These are phyloP conservation scores for Nymphicus hollandicus DNA, from an alignment of 2,113 vertebrate species.

Conservation along the genomic window DNA sequence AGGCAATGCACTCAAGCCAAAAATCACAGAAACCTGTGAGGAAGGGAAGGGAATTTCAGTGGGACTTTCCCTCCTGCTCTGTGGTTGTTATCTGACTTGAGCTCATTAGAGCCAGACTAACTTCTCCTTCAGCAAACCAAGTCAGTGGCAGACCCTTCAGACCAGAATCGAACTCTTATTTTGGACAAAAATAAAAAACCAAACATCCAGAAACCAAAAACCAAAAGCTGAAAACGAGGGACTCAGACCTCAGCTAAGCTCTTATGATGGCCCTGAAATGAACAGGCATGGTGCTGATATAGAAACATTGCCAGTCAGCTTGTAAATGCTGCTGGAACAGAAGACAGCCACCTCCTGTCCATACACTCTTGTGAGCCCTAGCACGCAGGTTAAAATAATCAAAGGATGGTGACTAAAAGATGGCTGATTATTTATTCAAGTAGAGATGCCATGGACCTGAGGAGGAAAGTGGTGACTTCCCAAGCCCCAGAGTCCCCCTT, in stretches of 20 bases:
- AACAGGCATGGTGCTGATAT: not conserved
- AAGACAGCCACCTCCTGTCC: not conserved
- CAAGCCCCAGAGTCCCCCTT: not conserved
- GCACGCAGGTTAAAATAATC: not conserved
- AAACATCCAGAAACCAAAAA: not conserved
- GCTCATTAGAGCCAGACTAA: not conserved
- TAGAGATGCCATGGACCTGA: not conserved
- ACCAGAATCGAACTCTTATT: not conserved
- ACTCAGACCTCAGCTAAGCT: not conserved
- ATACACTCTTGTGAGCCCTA: fast-evolving
- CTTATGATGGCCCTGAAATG: not conserved
- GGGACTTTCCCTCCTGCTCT: constrained; percentile 65
- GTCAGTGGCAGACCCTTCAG: not conserved
- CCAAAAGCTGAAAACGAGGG: not conserved
- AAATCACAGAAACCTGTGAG: constrained; percentile 60
- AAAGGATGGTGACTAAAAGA: not conserved
- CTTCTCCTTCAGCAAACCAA: constrained; percentile 2
- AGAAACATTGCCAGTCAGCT: not conserved
- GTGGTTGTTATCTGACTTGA: constrained; percentile 1
- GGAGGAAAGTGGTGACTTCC: not conserved
- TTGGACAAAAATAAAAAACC: not conserved
- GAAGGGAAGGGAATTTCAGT: constrained; percentile 62
- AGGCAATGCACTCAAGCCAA: constrained; percentile 27
- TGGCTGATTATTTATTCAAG: not conserved
- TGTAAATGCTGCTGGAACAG: not conserved